Conservation (phyloP, 2,888 invertebrate genomes). For the Leptodirus hochenwartii region DNA sequence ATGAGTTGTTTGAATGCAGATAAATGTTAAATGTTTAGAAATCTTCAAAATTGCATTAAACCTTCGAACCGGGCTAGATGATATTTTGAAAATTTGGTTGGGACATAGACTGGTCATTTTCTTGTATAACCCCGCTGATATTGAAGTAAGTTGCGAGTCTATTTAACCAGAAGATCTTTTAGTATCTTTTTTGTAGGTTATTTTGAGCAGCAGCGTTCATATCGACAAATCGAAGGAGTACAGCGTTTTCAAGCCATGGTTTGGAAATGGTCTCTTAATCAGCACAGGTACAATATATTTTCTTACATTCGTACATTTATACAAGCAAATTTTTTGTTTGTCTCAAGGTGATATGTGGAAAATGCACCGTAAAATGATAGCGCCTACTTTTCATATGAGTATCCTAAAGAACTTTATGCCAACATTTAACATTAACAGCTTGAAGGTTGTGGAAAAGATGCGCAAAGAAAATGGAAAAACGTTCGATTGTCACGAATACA, state of each 20-base stretch:
- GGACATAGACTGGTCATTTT: slow-evolving; percentile 13
- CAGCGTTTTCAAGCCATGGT: slow-evolving; percentile 14
- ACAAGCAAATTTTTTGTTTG: not conserved
- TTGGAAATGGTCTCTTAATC: slow-evolving; percentile 15
- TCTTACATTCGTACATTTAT: slow-evolving; percentile 1
- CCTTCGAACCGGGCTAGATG: slow-evolving; percentile 10
- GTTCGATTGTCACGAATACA: slow-evolving; percentile 32
- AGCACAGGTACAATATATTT: slow-evolving; percentile 12
- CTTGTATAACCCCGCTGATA: slow-evolving; percentile 14
- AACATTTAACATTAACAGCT: slow-evolving; percentile 30
- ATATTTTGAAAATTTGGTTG: slow-evolving; percentile 12
- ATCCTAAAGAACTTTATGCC: slow-evolving; percentile 34
- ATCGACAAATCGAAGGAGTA: slow-evolving; percentile 14
- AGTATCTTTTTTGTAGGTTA: slow-evolving; percentile 10
- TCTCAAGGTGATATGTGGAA: slow-evolving; percentile 30
- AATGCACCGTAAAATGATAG: slow-evolving; percentile 32
- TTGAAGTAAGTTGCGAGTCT: slow-evolving; percentile 11
- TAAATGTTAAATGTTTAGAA: slow-evolving; percentile 8
- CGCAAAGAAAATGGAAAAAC: slow-evolving; percentile 25
- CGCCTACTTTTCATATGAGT: slow-evolving; percentile 32
- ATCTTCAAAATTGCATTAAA: slow-evolving; percentile 10
- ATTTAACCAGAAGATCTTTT: not conserved
- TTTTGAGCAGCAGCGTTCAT: slow-evolving; percentile 14
- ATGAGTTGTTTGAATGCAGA: too few relatives aligned
- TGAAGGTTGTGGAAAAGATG: slow-evolving; percentile 24